A percentile compares a stretch with the other conserved stretches of the same genome.
These are phyloP conservation scores for Microcebus lehilahytsara DNA, from an alignment of 2,113 vertebrate genomes.

Conservation along the genomic window DNA sequence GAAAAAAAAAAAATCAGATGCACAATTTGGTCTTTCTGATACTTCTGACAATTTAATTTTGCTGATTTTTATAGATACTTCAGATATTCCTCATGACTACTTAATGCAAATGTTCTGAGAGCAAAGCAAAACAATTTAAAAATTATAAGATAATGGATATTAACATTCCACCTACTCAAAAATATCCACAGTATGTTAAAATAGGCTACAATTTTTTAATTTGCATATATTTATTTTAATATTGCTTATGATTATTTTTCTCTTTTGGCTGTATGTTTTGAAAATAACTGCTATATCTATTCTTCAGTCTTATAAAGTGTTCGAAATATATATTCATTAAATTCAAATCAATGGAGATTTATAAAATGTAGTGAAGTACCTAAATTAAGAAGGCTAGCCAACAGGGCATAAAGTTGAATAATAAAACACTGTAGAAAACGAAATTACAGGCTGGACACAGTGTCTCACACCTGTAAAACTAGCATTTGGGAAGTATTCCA, in stretches of 20 bases:
- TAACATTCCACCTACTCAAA: neutral
- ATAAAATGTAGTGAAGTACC: neutral
- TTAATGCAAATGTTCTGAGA: neutral
- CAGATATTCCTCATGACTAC: neutral
- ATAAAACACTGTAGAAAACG: neutral
- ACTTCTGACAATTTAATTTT: conserved; percentile 3
- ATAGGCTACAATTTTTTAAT: neutral
- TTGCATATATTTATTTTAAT: conserved; percentile 42
- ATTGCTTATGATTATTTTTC: conserved; percentile 3
- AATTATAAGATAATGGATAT: neutral
- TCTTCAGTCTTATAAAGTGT: neutral
- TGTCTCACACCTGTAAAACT: too few species aligned
- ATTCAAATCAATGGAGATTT: conserved; percentile 34
- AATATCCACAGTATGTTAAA: neutral
- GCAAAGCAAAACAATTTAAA: neutral
- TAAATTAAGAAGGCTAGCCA: conserved; percentile 13
- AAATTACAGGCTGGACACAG: neutral
- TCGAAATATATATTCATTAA: conserved; percentile 47
- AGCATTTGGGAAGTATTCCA: too few species aligned
- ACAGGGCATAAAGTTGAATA: neutral
- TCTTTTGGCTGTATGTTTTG: neutral
- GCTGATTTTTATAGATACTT: conserved; percentile 36
- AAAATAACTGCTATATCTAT: conserved; percentile 17
- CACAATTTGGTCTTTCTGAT: neutral
- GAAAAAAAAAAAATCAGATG: neutral